Base-by-base conservation (phyloP, 2,113 vertebrate species). In the Recurvirostra avosetta region DNA sequence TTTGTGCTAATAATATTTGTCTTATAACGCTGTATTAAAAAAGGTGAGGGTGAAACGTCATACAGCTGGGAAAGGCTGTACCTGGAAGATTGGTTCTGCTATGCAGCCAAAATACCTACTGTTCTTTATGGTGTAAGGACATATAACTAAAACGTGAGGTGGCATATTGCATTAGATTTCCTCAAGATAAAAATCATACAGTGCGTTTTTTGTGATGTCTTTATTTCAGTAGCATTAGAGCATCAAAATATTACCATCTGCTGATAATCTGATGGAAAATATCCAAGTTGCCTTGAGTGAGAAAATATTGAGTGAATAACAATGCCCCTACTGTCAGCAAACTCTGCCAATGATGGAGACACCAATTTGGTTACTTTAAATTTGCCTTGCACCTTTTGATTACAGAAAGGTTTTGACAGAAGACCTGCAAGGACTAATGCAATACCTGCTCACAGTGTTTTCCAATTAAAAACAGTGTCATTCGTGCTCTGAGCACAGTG, bases 251-350 rank as follows among this genome's bases (percentile, higher is more conserved):
- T 74, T 84, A 59, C 84, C 22, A 3, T 67, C 93, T 93, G 70
- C 74, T 91, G 92, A 74, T 88, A 76, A 62, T 30, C 86, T 63
- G 79, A 91, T 68, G 63, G 94, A 49, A 94, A 92, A 94, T 16
- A 86, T 36, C 82, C 74, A 62, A 14, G 40, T 41, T 65, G 83
- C 38, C 77, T 89, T 21, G 18, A 74, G 78, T 25, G 38, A 49
- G 62, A 45, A 76, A 86, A 90, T 49, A 91, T 4, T 30, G 55
- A 61, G 40, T 40, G 62, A 63, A 80, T 41, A 43, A 63, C 81
- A 85, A 76, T 45, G 36, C 59, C 81, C 65, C 18, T 65, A 0
- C 61, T 90, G 72, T 72, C 56, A 52, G 45, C 8, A 70, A 79
- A 32, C 9, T 7, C 71, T 66, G 72, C 32, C 45, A 58, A 3